Base-by-base conservation (phyloP, 37 sponge, comb jelly and placozoan genomes). In the Corticium candelabrum region DNA sequence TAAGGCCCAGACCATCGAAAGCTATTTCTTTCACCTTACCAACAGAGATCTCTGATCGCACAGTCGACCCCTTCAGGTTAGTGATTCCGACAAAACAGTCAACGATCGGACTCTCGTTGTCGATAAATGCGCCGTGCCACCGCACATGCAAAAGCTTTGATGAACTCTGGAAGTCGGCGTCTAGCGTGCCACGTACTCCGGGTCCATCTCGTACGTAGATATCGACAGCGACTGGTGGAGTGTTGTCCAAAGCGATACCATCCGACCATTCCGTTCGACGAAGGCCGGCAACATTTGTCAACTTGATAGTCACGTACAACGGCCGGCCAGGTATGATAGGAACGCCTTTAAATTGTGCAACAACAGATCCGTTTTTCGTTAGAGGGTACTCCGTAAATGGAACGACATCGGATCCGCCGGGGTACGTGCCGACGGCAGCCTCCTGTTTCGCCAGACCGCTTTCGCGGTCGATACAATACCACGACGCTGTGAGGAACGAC, bases 401-500 rank as follows among this genome's bases (percentile, higher is more conserved):
- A 70, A 29, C 31, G 5, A 70, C 29, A 32, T 70, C 73, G 4
- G 7, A 29, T 7, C 73, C 73, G 73, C 73, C 73, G 5, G 5
- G 5, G 73, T 30, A 70, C 7, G 73, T 29, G 7, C 73, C 73
- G 29, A 70, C 73, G 31, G 73, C 73, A 4, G 73, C 73, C 5
- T 5, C 29, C 4, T 35, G 21, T 32, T 29, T 70, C 31, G 5
- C 73, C 4, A 70, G 29, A 70, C 73, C 73, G 73, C 73, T 70
- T 5, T 70, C 73, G 31, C 31, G 29, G 36, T 70, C 73, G 29
- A 7, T 4, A 34, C 73, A 70, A 7, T 7, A 35, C 73, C 73
- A 70, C 29, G 73, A 35, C 31, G 73, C 73, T 32, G 7, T 4
- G 73, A 70, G 5, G 4, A 7, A 4, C 35, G 33, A 29, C 73